These are phyloP conservation scores for Parasteatoda lunata DNA, from an alignment of 2,888 invertebrate species.

Conservation along the genomic window DNA sequence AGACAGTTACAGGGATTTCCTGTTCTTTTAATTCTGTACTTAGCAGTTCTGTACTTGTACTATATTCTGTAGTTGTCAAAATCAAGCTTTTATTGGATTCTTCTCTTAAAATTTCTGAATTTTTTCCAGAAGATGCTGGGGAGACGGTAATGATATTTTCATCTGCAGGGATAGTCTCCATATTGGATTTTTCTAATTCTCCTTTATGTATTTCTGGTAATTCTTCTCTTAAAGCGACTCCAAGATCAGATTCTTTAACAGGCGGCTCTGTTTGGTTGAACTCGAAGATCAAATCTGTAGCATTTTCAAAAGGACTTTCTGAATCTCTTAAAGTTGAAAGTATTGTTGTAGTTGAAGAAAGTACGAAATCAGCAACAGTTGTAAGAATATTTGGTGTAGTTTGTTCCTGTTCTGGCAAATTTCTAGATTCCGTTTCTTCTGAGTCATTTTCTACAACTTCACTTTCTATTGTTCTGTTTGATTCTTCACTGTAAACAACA, in stretches of 20 bases:
- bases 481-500: not conserved
- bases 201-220: constrained; percentile 12
- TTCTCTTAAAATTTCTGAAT: not conserved
- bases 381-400: constrained; percentile 25
- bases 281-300: not conserved
- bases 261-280: not conserved
- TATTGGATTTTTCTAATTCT: constrained; percentile 12
- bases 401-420: not conserved
- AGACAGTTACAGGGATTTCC: not conserved
- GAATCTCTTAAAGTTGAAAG: not conserved
- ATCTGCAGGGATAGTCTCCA: constrained; percentile 4
- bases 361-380: constrained; percentile 23
- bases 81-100: not conserved
- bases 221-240: not conserved
- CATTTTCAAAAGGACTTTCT: not conserved
- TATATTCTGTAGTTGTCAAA: not conserved
- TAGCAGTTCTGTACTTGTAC: not conserved
- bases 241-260: not conserved
- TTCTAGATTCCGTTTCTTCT: not conserved
- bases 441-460: not conserved
- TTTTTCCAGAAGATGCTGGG: not conserved
- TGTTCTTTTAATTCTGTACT: not conserved
- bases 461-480: not conserved
- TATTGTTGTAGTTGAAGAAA: not conserved
- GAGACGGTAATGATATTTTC: not conserved